Evolutionary conservation across 2,797 vertebrate species (phyloP), one percentile per base, ranked within the genome.

Genomic region (Dicrostonyx torquatus): DNA sequence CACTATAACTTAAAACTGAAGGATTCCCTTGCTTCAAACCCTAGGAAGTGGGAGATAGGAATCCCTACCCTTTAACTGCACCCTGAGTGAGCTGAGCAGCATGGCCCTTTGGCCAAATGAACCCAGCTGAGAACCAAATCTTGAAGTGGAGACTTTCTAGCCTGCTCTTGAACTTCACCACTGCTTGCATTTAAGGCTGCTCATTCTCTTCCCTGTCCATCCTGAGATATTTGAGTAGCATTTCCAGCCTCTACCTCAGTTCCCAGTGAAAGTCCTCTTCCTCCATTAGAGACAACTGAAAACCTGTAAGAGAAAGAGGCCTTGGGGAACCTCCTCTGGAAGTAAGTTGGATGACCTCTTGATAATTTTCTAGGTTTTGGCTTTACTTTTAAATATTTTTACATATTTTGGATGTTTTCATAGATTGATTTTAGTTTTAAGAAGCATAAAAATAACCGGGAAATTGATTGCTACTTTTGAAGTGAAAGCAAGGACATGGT

Each of bases 381-480:
- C 43, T 93, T 90, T 77, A 50, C 10, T 95, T 95, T 79, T 37
- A 87, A 95, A 55, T 90, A 87, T 72, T 29, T 90, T 85, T 24
- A 87, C 11, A 10, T 68, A 73, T 75, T 94, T 93, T 50, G 70
- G 87, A 40, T 91, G 64, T 73, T 92, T 90, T 90, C 40, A 50
- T 60, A 48, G 50, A 90, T 50, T 94, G 55, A 37, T 50, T 88
- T 96, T 83, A 6, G 48, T 95, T 91, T 92, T 83, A 94, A 87
- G 60, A 92, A 68, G 55, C 82, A 7, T 93, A 60, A 86, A 87
- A 82, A 84, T 94, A 68, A 82, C 34, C 50, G n/a, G 18, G 62
- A 91, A 94, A 13, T 37, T 64, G 29, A 26, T 95, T 88, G 95
- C 58, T 97, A 84, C 64, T 58, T 93, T 89, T 77, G 45, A 48